Base-by-base conservation (phyloP, 2,888 invertebrate genomes). In the Dastarcus helophoroides region DNA sequence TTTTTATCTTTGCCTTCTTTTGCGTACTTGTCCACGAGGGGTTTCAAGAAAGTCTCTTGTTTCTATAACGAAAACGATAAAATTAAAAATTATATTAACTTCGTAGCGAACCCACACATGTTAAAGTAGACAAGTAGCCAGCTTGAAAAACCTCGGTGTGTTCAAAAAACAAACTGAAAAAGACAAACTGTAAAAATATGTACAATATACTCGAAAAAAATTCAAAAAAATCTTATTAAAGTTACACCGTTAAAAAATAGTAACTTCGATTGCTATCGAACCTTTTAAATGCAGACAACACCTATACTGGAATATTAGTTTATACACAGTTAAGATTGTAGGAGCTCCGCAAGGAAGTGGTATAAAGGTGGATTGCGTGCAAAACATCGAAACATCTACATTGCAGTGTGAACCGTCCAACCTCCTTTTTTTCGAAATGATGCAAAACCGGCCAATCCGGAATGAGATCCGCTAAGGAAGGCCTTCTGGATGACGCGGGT, bases 1-100 rank as follows among this genome's bases (percentile, higher is more conserved):
- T 89, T 88, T 62, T 91, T 93, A 63, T 95, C 94, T 64, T 93
- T 91, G 49, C 94, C 86, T 74, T 97, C 86, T 63, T 90, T 84
- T 45, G 86, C 86, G 58, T 82, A 83, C 65, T 88, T 82, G 68
- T 97, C 95, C 52, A 91, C 79, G 54, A 97, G 70, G 39, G 93
- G 93, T 62, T 86, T 89, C 62, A 93, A 72, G 79, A 93, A 97
- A 39, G 80, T 73, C 52, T 93, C 93, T 69, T 77, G 79, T 80
- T 93, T 93, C 91, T 93, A 55, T 44, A 54, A 48, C 44, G 46
- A 47, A 40, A 37, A 31, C 37, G 30, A 31, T 14, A 21, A 31
- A 29, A 29, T 36, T 14, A 32, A 33, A 31, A 31, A 28, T 26
- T 29, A 26, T 31, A n/a, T 25, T 14, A 31, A 14, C 31, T 32